phyloP scores from a whole-genome alignment of 2,888 invertebrate genomes.

The Phyllotreta striolata region DNA sequence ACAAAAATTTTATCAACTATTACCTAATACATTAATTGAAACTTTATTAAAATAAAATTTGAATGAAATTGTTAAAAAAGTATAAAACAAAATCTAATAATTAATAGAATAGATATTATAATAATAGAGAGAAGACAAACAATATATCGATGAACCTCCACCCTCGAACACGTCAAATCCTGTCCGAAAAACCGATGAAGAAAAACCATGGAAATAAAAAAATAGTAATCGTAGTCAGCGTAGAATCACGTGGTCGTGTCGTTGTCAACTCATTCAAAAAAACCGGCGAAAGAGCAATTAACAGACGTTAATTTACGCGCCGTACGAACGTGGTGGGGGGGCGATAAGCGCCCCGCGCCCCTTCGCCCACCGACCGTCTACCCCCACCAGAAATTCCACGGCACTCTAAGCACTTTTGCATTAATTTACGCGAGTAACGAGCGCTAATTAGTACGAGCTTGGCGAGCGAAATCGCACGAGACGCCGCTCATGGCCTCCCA shows the following conservation, averaged over 20 bases:
- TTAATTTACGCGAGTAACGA: conserved; percentile 48
- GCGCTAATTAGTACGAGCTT: conserved; percentile 39
- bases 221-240: conserved; percentile 20
- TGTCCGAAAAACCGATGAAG: neutral
- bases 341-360: conserved; percentile 36
- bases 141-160: too few relatives aligned
- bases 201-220: neutral
- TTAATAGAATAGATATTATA: too few relatives aligned
- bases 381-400: conserved; percentile 42
- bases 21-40: too few relatives aligned
- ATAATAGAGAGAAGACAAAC: too few relatives aligned
- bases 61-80: too few relatives aligned
- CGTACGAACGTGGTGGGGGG: conserved; percentile 40
- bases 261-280: conserved; percentile 44
- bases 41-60: too few relatives aligned
- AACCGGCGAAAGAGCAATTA: conserved; percentile 46
- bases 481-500: conserved; percentile 36
- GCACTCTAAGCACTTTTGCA: conserved; percentile 46
- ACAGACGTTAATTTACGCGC: conserved; percentile 47
- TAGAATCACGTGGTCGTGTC: conserved; percentile 43
- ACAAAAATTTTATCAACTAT: too few relatives aligned
- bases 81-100: too few relatives aligned
- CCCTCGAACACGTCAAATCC: too few relatives aligned
- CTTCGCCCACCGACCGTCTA: conserved; percentile 38
- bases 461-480: conserved; percentile 34